Base-by-base conservation (phyloP, 2,888 invertebrate genomes). In the Zhuqinia jingwanae region DNA sequence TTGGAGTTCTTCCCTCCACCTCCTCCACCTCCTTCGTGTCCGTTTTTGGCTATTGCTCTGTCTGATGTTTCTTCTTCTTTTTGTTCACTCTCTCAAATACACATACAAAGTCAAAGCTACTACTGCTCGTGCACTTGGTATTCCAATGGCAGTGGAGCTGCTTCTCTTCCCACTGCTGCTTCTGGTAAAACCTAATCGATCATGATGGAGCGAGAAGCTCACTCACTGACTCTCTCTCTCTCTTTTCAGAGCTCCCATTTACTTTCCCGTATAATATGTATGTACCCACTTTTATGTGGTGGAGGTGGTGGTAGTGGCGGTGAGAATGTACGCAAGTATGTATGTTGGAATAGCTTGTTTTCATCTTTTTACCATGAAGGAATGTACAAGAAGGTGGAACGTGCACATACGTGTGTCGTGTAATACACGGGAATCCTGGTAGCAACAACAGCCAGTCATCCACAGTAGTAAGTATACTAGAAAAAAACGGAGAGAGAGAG, bases 151-250 rank as follows among this genome's bases (percentile, higher is more conserved):
- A 47, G 45, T 70, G 45, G 42, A n/a, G n/a, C 50, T 50, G 58
- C 58, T 36, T 36, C 36, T 36, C 36, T 36, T 53, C 42, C 73
- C 75, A 73, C 45, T 47, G 73, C 56, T 80, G 70, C 65, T 80
- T 36, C 75, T 80, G 70, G 73, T 68, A 88, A 87, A 89, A 78
- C 86, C 90, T 89, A 91, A 91, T 91, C 90, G 90, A 91, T 91
- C 90, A 90, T 91, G 90, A 90, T 90, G 90, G 88, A 91, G 89
- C 60, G 83, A 83, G 76, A 65, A 79, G 83, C 77, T 77, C 81
- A 27, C 70, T 75, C 75, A 30, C 20, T 53, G 22, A 22, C 27
- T 70, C 70, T 68, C 47, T 75, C 20, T 20, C 27, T 70, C 70
- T 68, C 47, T 75, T 58, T 20, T 58, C 58, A 58, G 11, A 58